Evolutionary conservation across 2,888 invertebrate species (phyloP).

Genomic region (Celastrina argiolus): DNA sequence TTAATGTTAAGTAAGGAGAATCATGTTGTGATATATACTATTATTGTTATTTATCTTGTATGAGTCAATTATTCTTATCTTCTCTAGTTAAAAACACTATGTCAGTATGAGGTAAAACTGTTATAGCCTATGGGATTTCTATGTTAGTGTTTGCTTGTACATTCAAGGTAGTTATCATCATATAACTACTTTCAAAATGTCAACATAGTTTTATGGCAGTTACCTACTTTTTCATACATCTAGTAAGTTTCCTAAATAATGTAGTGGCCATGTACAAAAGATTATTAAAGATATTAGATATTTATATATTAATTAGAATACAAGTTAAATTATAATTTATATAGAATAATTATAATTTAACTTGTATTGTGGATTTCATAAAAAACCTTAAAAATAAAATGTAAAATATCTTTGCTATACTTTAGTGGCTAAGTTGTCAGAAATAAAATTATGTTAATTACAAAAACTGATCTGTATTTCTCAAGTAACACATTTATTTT

Average conservation of each 20-base stretch:
- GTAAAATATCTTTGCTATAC: no score
- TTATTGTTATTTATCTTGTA: background rate
- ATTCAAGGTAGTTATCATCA: background rate
- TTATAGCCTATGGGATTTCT: background rate
- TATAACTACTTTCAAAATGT: background rate
- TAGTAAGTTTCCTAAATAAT: no score
- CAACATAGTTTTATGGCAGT: background rate
- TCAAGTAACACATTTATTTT: background rate
- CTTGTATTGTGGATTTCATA: no score
- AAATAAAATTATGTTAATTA: background rate
- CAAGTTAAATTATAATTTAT: no score
- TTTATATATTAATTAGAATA: no score
- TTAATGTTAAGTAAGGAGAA: no score
- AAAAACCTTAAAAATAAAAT: no score
- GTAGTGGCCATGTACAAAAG: no score
- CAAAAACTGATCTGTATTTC: background rate
- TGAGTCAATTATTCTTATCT: slow-evolving; percentile 24
- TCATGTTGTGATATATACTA: no score
- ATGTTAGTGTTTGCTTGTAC: background rate
- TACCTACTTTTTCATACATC: no score
- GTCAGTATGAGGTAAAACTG: background rate
- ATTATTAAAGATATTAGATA: no score
- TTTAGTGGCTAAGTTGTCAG: background rate
- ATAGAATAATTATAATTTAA: no score
- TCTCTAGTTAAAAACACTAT: background rate